A percentile compares a stretch with the other conserved stretches of the same genome.
phyloP scores from a whole-genome alignment of 2,888 invertebrate species.

The Alsophila aescularia region DNA sequence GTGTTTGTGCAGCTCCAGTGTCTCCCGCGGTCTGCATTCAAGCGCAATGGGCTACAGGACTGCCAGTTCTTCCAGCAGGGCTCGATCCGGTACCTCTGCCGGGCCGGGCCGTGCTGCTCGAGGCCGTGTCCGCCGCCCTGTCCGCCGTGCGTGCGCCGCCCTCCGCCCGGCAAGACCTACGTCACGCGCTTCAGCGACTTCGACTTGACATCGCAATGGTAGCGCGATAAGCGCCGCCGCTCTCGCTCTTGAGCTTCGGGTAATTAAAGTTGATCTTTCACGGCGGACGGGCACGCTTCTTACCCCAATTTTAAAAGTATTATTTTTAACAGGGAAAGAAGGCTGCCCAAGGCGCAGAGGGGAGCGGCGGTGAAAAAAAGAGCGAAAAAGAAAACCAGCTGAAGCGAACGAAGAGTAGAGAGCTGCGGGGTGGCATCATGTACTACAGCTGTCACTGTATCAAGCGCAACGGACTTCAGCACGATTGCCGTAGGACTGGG shows the following conservation, averaged over 20 bases:
- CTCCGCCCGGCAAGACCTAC: constrained; percentile 78
- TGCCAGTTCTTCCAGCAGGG: constrained; percentile 81
- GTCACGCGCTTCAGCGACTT: constrained; percentile 80
- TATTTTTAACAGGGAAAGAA: constrained; percentile 61
- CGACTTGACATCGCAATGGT: constrained; percentile 78
- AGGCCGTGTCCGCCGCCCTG: constrained; percentile 71
- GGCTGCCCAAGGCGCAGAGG: constrained; percentile 57
- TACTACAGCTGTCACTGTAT: constrained; percentile 85
- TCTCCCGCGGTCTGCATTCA: constrained; percentile 80
- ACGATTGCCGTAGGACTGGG: constrained; percentile 82
- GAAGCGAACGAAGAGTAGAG: constrained; percentile 78
- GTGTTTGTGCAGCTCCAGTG: constrained; percentile 69
- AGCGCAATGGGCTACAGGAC: constrained; percentile 81
- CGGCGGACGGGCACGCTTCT: constrained; percentile 59
- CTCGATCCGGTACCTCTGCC: constrained; percentile 79
- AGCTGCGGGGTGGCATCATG: constrained; percentile 82
- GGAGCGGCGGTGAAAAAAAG: constrained; percentile 69
- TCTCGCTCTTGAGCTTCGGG: constrained; percentile 57
- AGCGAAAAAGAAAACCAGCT: constrained; percentile 74
- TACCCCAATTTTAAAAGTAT: constrained; percentile 3
- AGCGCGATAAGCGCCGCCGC: constrained; percentile 48
- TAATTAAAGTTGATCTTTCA: constrained; percentile 58
- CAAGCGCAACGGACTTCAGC: constrained; percentile 85
- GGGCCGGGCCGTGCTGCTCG: constrained; percentile 61
- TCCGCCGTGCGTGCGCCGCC: constrained; percentile 78